These are phyloP conservation scores for Agonopterix arenella DNA, from an alignment of 2,888 invertebrate genomes.

Conservation along the genomic window DNA sequence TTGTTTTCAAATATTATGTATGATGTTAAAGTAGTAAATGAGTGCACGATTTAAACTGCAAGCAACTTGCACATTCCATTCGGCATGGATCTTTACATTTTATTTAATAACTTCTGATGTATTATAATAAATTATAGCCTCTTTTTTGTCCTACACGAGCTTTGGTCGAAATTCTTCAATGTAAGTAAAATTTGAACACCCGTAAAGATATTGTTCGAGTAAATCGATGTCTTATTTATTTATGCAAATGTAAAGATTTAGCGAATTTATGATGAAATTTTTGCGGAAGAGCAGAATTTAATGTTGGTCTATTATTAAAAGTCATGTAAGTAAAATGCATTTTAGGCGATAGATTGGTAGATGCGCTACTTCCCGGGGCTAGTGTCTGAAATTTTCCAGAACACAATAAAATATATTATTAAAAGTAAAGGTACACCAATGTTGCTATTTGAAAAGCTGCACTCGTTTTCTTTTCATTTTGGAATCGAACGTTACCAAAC, in stretches of 20 bases:
- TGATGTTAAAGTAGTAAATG: conserved; percentile 23
- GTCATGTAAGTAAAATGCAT: conserved; percentile 43
- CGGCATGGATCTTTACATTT: conserved; percentile 38
- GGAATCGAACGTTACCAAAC: conserved; percentile 70
- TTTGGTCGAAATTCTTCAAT: background rate
- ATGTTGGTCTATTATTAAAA: conserved; percentile 39
- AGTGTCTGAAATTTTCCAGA: conserved; percentile 38
- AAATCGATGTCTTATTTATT: conserved; percentile 13
- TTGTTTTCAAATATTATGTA: conserved; percentile 20
- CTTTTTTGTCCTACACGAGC: background rate
- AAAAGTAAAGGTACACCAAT: conserved; percentile 35
- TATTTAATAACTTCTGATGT: conserved; percentile 5
- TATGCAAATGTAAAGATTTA: conserved; percentile 24
- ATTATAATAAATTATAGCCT: background rate
- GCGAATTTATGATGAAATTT: conserved; percentile 37
- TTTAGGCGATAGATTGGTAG: conserved; percentile 72
- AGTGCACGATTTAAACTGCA: conserved; percentile 35
- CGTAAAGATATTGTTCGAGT: too few relatives aligned
- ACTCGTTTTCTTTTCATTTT: conserved; percentile 55
- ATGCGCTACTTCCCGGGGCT: conserved; percentile 72
- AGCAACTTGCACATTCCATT: conserved; percentile 44
- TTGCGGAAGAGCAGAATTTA: conserved; percentile 32
- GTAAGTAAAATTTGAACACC: background rate
- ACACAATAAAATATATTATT: conserved; percentile 20
- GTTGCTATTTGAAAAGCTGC: conserved; percentile 77